Base-by-base conservation (phyloP, 2,797 vertebrate genomes). In the Oreochromis grahami region DNA sequence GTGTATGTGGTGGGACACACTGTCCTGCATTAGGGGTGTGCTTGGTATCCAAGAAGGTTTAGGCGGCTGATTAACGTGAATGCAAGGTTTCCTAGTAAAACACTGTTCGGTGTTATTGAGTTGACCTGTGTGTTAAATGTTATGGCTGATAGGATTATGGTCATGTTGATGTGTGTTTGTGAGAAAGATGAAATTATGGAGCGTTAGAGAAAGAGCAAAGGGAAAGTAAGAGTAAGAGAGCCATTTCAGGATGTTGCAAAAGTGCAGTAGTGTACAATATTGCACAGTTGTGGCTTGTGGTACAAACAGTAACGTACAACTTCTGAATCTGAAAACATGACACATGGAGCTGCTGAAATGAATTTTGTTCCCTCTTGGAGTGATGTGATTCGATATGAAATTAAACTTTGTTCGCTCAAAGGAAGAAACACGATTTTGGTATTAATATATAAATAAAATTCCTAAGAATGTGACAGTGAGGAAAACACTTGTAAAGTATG, bases 401-500 rank as follows among this genome's bases (percentile, higher is more conserved):
- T 32, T 2, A 81, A 53, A 78, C 38, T 38, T 68, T 51, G 81
- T 87, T 32, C 41, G 34, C 34, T 76, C n/a, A 19, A 17, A 78
- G 68, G 79, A 76, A 52, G 82, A 83, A 81, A 85, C 81, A 58
- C 45, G 79, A 84, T 56, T 83, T 38, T 50, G 43, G 63, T 36
- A n/a, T 82, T 80, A 81, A 68, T 79, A 78, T 60, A 65, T 58
- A 38, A 90, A 89, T 84, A 77, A 88, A 91, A 91, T 91, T 68
- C 84, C 88, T 86, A 17, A 79, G 88, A 91, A 90, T 85, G 52
- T 83, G 88, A 88, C 92, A 83, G 88, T 41, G 12, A 55, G 89
- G 60, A 83, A 88, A 85, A 92, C 88, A 63, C 78, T 36, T 74
- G 87, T 76, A 80, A 92, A 91, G 83, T 80, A 56, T 84, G 77